Conservation (phyloP, 2,888 invertebrate species). For the Limnephilus rhombicus region DNA sequence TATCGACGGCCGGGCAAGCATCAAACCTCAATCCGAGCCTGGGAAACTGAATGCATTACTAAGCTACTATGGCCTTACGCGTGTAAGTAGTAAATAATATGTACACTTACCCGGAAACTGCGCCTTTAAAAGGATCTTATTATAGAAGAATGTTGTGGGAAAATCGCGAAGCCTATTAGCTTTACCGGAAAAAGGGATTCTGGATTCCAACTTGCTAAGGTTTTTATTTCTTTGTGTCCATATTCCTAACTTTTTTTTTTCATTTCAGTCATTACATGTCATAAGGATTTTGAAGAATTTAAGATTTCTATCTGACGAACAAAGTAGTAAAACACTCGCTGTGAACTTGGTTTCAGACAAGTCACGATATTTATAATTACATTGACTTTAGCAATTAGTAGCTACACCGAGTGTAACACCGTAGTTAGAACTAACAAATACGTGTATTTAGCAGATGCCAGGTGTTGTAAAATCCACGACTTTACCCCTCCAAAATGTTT, state of each 20-base stretch:
- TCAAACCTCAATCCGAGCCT: constrained; percentile 32
- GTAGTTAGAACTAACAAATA: too few relatives aligned
- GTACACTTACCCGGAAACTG: not conserved
- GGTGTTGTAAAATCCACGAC: too few relatives aligned
- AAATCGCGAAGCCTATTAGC: not conserved
- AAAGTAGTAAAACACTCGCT: not conserved
- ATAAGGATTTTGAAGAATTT: not conserved
- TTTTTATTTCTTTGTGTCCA: not conserved
- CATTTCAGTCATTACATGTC: not conserved
- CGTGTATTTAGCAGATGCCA: too few relatives aligned
- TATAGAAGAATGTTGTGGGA: constrained; percentile 1
- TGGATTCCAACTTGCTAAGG: not conserved
- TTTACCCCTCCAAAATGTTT: too few relatives aligned
- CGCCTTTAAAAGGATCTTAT: not conserved
- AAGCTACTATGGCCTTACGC: not conserved
- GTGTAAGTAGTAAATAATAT: not conserved
- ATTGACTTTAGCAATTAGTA: not conserved
- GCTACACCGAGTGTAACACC: too few relatives aligned
- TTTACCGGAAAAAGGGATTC: not conserved
- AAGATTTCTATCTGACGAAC: not conserved
- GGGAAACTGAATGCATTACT: constrained; percentile 6
- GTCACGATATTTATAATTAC: not conserved
- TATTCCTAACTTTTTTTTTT: not conserved
- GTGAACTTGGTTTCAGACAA: not conserved
- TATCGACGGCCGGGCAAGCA: constrained; percentile 20